A percentile compares a stretch with the other conserved stretches of the same genome.
Conservation (phyloP, 2,113 vertebrate genomes). For the Nibea coibor region DNA sequence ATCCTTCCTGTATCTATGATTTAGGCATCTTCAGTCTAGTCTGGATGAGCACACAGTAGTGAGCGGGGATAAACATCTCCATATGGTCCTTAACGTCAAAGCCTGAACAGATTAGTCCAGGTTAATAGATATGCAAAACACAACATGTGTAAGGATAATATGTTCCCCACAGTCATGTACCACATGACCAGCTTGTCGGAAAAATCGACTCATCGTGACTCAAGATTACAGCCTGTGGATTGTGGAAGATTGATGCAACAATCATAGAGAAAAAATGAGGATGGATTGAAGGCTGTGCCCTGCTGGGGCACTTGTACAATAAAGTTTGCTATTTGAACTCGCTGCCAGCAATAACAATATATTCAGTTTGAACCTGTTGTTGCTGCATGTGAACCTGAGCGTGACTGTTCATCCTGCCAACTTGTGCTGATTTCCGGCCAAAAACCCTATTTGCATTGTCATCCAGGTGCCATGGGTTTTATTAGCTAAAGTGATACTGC, state of each 20-base stretch:
- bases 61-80: constrained; percentile 37
- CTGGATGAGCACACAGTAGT: constrained; percentile 7
- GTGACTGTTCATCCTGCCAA: constrained; percentile 23
- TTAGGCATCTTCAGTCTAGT: neutral
- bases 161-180: constrained; percentile 9
- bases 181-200: constrained; percentile 21
- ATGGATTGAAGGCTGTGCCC: neutral
- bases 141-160: constrained; percentile 38
- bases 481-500: constrained; percentile 43
- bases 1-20: neutral
- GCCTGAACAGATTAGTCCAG: constrained; percentile 44
- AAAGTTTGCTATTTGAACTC: neutral
- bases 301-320: neutral
- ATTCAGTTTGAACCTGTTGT: constrained; percentile 18
- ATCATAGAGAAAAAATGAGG: neutral
- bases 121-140: constrained; percentile 52
- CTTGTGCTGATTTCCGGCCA: constrained; percentile 18
- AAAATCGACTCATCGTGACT: constrained; percentile 37
- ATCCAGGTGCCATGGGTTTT: constrained; percentile 45
- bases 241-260: neutral
- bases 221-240: constrained; percentile 25
- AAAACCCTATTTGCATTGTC: constrained; percentile 40
- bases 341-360: constrained; percentile 40
- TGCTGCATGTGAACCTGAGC: constrained; percentile 18
- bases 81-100: constrained; percentile 45